These are phyloP conservation scores for Kradibia gibbosae DNA, from an alignment of 1,140 invertebrate genomes.

Conservation along the genomic window DNA sequence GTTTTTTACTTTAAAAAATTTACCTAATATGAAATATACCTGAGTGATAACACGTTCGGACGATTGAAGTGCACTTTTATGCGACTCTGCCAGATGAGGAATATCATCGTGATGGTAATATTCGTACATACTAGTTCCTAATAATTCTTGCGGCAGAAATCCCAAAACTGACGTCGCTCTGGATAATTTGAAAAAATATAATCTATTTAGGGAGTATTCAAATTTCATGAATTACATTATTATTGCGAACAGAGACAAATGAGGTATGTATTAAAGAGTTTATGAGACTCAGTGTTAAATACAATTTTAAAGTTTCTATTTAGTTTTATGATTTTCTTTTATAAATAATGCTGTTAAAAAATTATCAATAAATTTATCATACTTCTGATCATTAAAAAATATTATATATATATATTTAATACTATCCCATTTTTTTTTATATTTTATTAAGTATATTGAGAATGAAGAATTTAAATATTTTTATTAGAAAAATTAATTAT, in stretches of 20 bases:
- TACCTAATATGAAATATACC: slow-evolving; percentile 57
- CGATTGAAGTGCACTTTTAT: slow-evolving; percentile 85
- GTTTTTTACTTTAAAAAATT: background rate
- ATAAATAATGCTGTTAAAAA: too few species aligned
- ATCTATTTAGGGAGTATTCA: background rate
- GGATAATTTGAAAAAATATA: slow-evolving; percentile 56
- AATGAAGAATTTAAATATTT: background rate
- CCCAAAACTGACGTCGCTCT: slow-evolving; percentile 91
- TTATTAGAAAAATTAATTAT: background rate
- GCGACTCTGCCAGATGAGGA: slow-evolving; percentile 84
- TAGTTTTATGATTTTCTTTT: too few species aligned
- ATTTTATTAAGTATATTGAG: too few species aligned
- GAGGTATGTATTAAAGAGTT: too few species aligned
- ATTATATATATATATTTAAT: too few species aligned
- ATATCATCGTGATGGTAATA: slow-evolving; percentile 92
- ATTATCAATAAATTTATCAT: too few species aligned
- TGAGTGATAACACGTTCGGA: slow-evolving; percentile 78
- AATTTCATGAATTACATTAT: too few species aligned
- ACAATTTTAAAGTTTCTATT: too few species aligned
- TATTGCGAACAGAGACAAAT: too few species aligned
- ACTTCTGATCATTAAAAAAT: too few species aligned
- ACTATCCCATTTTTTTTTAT: too few species aligned
- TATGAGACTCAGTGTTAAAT: too few species aligned
- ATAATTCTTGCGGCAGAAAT: slow-evolving; percentile 92
- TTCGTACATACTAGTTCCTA: slow-evolving; percentile 95